phyloP scores from a whole-genome alignment of 1,140 invertebrate species.

The Drosophila rhopaloa region DNA sequence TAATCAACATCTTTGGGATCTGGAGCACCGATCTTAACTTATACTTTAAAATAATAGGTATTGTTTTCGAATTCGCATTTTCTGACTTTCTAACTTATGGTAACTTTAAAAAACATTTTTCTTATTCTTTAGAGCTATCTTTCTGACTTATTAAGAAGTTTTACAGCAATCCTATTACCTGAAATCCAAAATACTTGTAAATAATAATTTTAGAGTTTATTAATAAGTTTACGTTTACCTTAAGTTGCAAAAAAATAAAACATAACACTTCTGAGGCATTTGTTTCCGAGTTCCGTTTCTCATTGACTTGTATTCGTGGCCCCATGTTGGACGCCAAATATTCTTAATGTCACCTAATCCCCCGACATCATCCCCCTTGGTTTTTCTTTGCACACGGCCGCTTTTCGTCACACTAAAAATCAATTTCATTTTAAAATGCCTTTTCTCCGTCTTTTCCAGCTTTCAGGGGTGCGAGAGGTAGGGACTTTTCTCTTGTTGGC shows the following conservation, averaged over 20 bases:
- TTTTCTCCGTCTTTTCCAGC: slow-evolving; percentile 4
- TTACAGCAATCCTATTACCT: too few relatives aligned
- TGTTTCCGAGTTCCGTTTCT: not conserved
- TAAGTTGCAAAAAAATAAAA: too few relatives aligned
- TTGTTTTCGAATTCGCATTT: too few relatives aligned
- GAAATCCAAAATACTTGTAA: too few relatives aligned
- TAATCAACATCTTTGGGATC: not conserved
- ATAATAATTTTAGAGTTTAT: too few relatives aligned
- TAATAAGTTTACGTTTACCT: too few relatives aligned
- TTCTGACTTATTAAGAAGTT: too few relatives aligned
- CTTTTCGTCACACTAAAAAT: slow-evolving; percentile 73
- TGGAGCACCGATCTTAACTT: too few relatives aligned
- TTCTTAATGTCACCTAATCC: slow-evolving; percentile 7
- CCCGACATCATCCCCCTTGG: not conserved
- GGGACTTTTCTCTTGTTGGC: slow-evolving; percentile 51
- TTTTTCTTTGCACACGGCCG: slow-evolving; percentile 39
- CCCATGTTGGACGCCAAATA: slow-evolving; percentile 1
- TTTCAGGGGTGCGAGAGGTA: not conserved
- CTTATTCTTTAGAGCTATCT: too few relatives aligned
- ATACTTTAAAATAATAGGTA: too few relatives aligned
- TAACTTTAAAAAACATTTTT: too few relatives aligned
- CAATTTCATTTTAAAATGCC: slow-evolving; percentile 73
- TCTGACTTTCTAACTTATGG: too few relatives aligned
- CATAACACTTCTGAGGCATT: not conserved
- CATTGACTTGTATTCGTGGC: not conserved